Evolutionary conservation across 2,888 invertebrate species (phyloP).

Genomic region (Zaprionus lineosus): DNA sequence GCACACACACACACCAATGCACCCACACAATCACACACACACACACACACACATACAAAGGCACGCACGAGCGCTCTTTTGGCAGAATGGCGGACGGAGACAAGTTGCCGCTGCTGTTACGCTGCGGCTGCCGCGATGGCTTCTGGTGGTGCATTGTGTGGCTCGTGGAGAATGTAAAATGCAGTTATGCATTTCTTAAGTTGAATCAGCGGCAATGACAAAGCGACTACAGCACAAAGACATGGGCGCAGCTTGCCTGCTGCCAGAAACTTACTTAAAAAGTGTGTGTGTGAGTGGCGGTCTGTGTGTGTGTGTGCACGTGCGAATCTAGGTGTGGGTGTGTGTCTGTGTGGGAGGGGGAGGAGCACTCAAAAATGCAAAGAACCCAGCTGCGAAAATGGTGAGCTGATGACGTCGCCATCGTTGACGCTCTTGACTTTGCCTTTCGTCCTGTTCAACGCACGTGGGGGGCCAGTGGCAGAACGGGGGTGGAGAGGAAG

Average conservation of each 20-base stretch:
- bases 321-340: conserved; percentile 17
- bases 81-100: conserved; percentile 24
- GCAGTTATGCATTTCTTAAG: conserved; percentile 73
- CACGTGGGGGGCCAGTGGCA: background rate
- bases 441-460: conserved; percentile 8
- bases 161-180: conserved; percentile 57
- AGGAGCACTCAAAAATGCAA: conserved; percentile 62
- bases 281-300: conserved; percentile 7
- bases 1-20: conserved; percentile 11
- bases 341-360: conserved; percentile 38
- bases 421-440: conserved; percentile 35
- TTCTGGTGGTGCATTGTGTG: conserved; percentile 48
- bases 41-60: conserved; percentile 12
- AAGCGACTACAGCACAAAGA: conserved; percentile 49
- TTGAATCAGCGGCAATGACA: conserved; percentile 70
- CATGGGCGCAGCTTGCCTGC: no score
- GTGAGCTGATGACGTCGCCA: conserved; percentile 49
- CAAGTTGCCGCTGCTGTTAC: conserved; percentile 9
- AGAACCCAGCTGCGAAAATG: conserved; percentile 53
- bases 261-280: conserved; percentile 5
- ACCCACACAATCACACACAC: conserved; percentile 35
- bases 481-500: background rate
- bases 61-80: conserved; percentile 40
- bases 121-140: conserved; percentile 6
- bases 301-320: background rate